Conservation (phyloP, 1,140 invertebrate genomes). For the Oscheius sp. region DNA sequence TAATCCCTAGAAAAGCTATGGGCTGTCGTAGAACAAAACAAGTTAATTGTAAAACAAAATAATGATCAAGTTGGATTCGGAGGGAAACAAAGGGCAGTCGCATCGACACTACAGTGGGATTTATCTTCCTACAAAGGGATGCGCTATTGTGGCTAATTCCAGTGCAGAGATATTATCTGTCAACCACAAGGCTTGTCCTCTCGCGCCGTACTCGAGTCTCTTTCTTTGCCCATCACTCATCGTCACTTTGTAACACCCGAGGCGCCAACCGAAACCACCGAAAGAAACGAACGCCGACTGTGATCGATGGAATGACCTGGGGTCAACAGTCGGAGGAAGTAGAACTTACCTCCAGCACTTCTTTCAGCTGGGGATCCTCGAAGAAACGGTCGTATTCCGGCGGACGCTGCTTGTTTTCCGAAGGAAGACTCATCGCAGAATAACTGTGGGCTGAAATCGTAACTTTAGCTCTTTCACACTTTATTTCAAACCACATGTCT, state of each 20-base stretch:
- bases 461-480: background rate
- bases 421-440: background rate
- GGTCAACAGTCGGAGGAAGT: background rate
- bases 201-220: too few relatives aligned
- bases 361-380: constrained; percentile 14
- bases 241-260: background rate
- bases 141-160: too few relatives aligned
- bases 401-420: background rate
- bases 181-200: too few relatives aligned
- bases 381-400: constrained; percentile 22
- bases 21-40: too few relatives aligned
- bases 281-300: background rate
- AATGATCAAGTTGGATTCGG: too few relatives aligned
- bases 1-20: too few relatives aligned
- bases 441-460: constrained; percentile 2
- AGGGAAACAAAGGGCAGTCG: too few relatives aligned
- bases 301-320: background rate
- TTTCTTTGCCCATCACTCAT: background rate
- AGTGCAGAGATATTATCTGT: too few relatives aligned
- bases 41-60: too few relatives aligned
- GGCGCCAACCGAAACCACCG: background rate
- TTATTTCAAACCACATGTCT: too few relatives aligned
- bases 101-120: too few relatives aligned
- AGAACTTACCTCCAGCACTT: constrained; percentile 16
- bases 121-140: too few relatives aligned